Percentiles rank a stretch among this genome's conserved stretches.
Conservation (phyloP, 2,888 invertebrate species). For the Cyaniris semiargus region DNA sequence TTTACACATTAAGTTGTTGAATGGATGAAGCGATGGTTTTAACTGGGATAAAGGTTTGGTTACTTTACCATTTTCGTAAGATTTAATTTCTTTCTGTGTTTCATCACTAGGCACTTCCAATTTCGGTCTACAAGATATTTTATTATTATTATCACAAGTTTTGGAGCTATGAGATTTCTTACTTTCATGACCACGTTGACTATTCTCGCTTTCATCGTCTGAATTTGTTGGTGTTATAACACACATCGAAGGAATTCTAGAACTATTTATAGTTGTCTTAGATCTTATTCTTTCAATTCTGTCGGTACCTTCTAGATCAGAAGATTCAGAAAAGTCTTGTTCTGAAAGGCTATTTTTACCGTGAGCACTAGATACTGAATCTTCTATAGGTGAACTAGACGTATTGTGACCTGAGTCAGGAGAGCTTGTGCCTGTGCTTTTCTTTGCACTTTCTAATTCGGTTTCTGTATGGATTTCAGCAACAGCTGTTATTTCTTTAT, state of each 20-base stretch:
- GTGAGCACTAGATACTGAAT: constrained; percentile 86
- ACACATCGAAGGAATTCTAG: constrained; percentile 95
- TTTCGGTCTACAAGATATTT: constrained; percentile 62
- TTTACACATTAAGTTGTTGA: constrained; percentile 87
- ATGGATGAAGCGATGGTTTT: constrained; percentile 77
- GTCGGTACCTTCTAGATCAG: constrained; percentile 93
- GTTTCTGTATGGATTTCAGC: constrained; percentile 78
- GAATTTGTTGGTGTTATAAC: constrained; percentile 93
- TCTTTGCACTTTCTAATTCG: constrained; percentile 72
- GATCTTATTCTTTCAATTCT: constrained; percentile 91
- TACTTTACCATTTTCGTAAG: constrained; percentile 44
- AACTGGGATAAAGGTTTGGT: constrained; percentile 56
- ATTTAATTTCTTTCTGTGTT: constrained; percentile 57
- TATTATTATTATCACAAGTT: constrained; percentile 50
- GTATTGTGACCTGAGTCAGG: constrained; percentile 91
- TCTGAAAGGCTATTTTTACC: constrained; percentile 86
- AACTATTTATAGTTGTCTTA: constrained; percentile 92
- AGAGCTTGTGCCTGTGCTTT: constrained; percentile 85
- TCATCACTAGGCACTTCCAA: constrained; percentile 66
- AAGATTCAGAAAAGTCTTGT: constrained; percentile 92
- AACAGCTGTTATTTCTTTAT: constrained; percentile 80
- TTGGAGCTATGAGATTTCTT: constrained; percentile 51
- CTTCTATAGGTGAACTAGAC: constrained; percentile 88
- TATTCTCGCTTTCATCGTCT: constrained; percentile 87
- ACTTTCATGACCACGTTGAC: constrained; percentile 62